phyloP scores from a whole-genome alignment of 2,113 vertebrate species.

The Sinocyclocheilus anophthalmus region DNA sequence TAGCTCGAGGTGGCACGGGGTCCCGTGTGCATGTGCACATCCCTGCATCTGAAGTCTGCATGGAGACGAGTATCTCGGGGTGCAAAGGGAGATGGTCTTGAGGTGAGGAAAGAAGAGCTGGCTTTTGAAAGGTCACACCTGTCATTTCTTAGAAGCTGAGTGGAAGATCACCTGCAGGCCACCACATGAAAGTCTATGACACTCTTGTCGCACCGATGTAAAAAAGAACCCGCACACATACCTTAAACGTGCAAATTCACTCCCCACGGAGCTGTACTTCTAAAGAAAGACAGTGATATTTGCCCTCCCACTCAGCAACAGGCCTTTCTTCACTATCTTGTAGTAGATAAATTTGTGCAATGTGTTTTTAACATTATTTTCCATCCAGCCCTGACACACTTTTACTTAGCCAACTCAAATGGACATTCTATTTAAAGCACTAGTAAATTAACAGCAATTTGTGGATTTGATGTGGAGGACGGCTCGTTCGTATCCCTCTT shows the following conservation, averaged over 20 bases:
- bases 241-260: constrained; percentile 40
- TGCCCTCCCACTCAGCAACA: constrained; percentile 14
- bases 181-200: constrained; percentile 49
- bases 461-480: neutral
- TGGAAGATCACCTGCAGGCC: constrained; percentile 48
- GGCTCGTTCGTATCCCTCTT: constrained; percentile 11
- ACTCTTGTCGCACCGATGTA: constrained; percentile 42
- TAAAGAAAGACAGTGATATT: neutral
- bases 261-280: neutral
- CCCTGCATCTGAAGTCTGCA: neutral
- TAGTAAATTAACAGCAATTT: constrained; percentile 28
- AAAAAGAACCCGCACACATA: constrained; percentile 22
- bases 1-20: constrained; percentile 12
- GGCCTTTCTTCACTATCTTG: neutral
- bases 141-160: constrained; percentile 63
- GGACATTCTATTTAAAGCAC: constrained; percentile 16
- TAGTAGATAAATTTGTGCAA: neutral
- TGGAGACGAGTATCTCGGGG: constrained; percentile 64
- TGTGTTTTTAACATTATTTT: constrained; percentile 9
- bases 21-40: constrained; percentile 54
- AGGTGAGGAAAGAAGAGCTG: constrained; percentile 55
- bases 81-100: neutral
- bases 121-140: constrained; percentile 74
- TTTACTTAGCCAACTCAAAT: neutral
- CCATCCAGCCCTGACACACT: constrained; percentile 1